Percentiles rank a stretch among this genome's conserved stretches.
phyloP scores from a whole-genome alignment of 2,888 invertebrate species.

The Meghimatium bilineatum region DNA sequence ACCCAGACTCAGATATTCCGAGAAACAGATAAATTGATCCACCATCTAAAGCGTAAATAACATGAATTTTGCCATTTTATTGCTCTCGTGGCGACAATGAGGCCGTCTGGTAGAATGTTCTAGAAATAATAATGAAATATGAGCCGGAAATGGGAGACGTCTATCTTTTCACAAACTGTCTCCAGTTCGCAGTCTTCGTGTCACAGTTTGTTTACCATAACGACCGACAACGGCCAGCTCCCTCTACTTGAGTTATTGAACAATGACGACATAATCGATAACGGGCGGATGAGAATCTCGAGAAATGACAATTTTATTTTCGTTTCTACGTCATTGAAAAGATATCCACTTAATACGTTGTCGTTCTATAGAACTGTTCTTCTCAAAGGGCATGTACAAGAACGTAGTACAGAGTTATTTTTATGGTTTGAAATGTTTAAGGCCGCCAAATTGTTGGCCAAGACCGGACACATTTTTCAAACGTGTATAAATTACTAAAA shows the following conservation, averaged over 20 bases:
- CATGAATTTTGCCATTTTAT: background rate
- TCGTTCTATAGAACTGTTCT: no score
- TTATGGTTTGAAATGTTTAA: no score
- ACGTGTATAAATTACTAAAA: no score
- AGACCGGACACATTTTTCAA: no score
- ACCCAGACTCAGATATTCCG: background rate
- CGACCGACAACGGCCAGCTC: background rate
- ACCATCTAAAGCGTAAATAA: background rate
- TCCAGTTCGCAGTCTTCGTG: background rate
- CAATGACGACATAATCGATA: conserved; percentile 12
- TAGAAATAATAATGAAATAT: background rate
- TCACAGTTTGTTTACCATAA: conserved; percentile 7
- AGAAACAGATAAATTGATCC: background rate
- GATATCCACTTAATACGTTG: background rate
- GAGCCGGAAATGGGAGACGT: background rate
- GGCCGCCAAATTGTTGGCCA: no score
- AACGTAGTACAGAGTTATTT: no score
- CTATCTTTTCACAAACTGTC: conserved; percentile 7
- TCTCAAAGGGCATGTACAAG: no score
- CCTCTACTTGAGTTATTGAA: conserved; percentile 13
- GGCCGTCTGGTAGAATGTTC: background rate
- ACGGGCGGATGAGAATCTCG: background rate
- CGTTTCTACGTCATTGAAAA: background rate
- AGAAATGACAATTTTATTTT: background rate
- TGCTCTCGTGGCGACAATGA: background rate